phyloP scores from a whole-genome alignment of 2,888 invertebrate species.

The Molanna angustata region DNA sequence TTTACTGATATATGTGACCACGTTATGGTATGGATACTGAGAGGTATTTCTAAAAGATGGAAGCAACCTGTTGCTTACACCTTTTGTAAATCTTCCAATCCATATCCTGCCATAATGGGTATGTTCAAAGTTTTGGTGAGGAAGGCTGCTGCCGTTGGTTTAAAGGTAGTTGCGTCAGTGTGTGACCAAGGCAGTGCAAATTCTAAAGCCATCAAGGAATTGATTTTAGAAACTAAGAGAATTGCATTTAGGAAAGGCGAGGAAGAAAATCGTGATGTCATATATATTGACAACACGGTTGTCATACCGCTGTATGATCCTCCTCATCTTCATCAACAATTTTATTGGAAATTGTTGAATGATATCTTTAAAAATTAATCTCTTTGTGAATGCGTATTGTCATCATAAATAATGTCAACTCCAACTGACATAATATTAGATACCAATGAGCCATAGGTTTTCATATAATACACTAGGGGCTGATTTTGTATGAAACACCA shows the following conservation, averaged over 20 bases:
- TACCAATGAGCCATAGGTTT: no score
- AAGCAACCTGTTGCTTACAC: neutral
- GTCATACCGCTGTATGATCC: neutral
- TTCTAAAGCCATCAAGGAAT: neutral
- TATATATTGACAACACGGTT: neutral
- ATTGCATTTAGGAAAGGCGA: neutral
- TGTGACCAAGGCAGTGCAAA: constrained; percentile 1
- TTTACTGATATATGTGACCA: constrained; percentile 1
- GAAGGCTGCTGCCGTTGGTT: neutral
- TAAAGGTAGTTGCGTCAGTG: neutral
- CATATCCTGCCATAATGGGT: neutral
- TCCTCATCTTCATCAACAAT: neutral
- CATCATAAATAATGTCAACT: no score
- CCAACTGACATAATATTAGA: no score
- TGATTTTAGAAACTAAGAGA: neutral
- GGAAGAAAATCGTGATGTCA: neutral
- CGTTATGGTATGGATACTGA: neutral
- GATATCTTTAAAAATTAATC: no score
- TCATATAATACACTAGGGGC: no score
- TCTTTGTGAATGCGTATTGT: no score
- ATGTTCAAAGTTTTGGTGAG: neutral
- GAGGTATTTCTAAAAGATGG: no score
- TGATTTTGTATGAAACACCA: no score
- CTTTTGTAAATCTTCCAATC: neutral
- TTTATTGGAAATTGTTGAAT: no score